Evolutionary conservation across 2,797 vertebrate genomes (phyloP), one percentile per base, ranked within the genome.

Genomic region (Anomalospiza imberbis): DNA sequence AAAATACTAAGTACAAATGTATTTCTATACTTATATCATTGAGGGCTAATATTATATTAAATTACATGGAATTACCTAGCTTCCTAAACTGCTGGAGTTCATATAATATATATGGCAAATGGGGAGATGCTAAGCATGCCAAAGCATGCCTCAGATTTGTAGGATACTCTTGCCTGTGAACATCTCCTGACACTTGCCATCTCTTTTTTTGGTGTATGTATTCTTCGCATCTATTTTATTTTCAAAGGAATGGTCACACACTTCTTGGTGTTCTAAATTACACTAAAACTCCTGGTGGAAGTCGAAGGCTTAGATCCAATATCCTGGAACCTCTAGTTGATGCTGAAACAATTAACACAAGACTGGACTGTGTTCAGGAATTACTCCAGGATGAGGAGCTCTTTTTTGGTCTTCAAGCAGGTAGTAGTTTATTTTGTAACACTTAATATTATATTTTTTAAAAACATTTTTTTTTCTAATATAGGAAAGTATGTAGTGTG

Each of bases 261-360:
- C 98, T 99, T 54, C 98, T 99, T 82, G 99, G 99, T 54, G 98
- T 99, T 54, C 97, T 99, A 68, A 99, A 99, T 97, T 98, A 99
- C 95, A 99, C 99, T 25, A 99, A 99, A 98, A 99, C 99, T 80
- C 97, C 99, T 6, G 99, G 99, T 89, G 99, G 99, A 67, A 98
- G 98, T 77, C 98, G 99, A 93, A 98, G 99, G 96, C 98, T 99
- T 93, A 98, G 99, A 66, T 99, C 99, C 60, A 99, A 99, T 95
- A 99, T 99, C 93, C 96, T 99, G 90, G 99, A 99, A 96, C 99
- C 99, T 54, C 97, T 99, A 48, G 93, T 98, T 91, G 99, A 99
- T 92, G 96, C 98, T 50, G 98, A 98, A 95, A 99, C 99, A 72
- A 99, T 99, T 97, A 99, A 98, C 97, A 99, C 97, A 29, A 98